Conservation (phyloP, 2,113 vertebrate genomes). For the Ceuthmochares aereus region DNA sequence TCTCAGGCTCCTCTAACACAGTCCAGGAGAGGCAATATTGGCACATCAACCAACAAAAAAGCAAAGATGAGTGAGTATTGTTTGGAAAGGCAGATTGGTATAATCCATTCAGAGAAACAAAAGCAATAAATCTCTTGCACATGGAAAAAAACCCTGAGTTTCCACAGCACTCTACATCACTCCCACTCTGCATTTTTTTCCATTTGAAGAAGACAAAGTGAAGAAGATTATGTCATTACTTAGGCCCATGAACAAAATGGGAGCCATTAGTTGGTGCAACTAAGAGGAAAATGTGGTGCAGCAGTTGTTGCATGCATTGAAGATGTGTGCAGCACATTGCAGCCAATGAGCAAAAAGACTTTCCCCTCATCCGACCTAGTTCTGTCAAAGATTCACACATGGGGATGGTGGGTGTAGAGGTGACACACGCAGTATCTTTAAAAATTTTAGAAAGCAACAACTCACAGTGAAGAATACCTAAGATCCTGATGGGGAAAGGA, state of each 20-base stretch:
- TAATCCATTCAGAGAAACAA: not conserved
- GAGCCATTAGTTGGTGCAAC: not conserved
- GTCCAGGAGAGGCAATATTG: not conserved
- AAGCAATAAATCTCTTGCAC: not conserved
- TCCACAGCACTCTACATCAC: not conserved
- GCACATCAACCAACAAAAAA: not conserved
- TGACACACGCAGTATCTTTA: conserved; percentile 25
- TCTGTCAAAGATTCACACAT: conserved; percentile 61
- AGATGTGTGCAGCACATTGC: not conserved
- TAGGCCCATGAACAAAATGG: not conserved
- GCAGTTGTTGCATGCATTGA: not conserved
- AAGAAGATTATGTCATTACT: not conserved
- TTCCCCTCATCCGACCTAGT: conserved; percentile 47
- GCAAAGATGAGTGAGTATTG: not conserved
- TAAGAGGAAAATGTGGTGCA: not conserved
- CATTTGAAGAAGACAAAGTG: not conserved
- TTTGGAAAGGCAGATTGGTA: not conserved
- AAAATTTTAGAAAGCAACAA: conserved; percentile 4
- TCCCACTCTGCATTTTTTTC: not conserved
- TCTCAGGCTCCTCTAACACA: not conserved
- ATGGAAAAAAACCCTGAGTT: not conserved
- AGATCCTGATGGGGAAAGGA: not conserved
- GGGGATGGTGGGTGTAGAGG: conserved; percentile 47
- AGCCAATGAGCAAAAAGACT: not conserved
- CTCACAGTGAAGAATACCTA: not conserved